A percentile compares a stretch with the other conserved stretches of the same genome.
Conservation (phyloP, 2,888 invertebrate genomes). For the Chymomyza fuscimana region DNA sequence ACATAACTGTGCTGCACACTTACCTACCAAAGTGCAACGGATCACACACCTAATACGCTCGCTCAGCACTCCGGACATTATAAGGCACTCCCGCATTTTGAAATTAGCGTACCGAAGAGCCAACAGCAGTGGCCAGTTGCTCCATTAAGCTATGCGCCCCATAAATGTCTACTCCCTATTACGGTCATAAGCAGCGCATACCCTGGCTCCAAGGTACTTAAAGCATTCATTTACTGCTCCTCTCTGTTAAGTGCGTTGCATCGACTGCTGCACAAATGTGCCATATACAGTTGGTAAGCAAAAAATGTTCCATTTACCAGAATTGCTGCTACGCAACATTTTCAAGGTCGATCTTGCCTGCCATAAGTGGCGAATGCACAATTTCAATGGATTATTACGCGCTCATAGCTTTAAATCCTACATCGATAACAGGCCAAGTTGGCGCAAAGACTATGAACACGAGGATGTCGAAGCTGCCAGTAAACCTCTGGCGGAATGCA, state of each 20-base stretch:
- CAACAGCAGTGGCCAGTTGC: constrained; percentile 51
- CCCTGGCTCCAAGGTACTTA: constrained; percentile 48
- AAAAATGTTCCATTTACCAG: background rate
- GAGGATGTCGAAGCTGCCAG: background rate
- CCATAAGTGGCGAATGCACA: constrained; percentile 49
- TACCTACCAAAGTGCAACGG: background rate
- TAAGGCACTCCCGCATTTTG: constrained; percentile 41
- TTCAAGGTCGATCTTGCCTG: constrained; percentile 17
- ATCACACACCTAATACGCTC: background rate
- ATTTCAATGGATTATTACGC: constrained; percentile 68
- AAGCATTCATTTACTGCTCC: constrained; percentile 57
- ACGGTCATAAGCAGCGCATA: constrained; percentile 26
- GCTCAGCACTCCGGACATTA: constrained; percentile 36
- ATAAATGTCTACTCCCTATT: constrained; percentile 35
- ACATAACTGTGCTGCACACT: no score
- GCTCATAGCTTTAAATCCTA: constrained; percentile 54
- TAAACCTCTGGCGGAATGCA: constrained; percentile 39
- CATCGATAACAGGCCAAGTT: constrained; percentile 51
- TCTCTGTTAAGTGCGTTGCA: constrained; percentile 58
- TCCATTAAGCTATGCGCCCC: constrained; percentile 43
- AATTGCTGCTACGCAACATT: background rate
- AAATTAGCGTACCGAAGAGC: constrained; percentile 60
- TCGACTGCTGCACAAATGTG: constrained; percentile 7
- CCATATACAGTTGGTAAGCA: background rate
- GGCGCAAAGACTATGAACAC: background rate